Base-by-base conservation (phyloP, 2,113 vertebrate genomes). In the Chionis minor region DNA sequence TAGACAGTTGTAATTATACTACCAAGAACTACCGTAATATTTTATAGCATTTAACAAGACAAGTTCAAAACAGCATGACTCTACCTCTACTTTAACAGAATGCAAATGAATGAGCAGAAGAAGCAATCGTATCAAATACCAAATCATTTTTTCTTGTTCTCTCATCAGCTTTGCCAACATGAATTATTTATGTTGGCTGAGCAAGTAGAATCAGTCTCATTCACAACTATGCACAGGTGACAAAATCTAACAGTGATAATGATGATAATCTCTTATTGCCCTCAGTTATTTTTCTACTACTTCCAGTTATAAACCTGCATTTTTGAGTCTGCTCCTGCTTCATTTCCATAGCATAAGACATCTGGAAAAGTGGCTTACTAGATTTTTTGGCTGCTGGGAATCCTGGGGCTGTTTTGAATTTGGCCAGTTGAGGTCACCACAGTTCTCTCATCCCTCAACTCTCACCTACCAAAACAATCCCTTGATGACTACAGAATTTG, bases 141-240 rank as follows among this genome's bases (percentile, higher is more conserved):
- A 63, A 55, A 88, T 86, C 14, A 81, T 93, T 94, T 87, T 77
- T 51, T 92, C 79, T 81, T 96, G 69, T 92, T 96, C 83, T 49
- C 47, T 86, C 90, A 86, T 90, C 83, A 86, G 51, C 52, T 91
- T 94, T 94, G 58, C 58, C 61, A 92, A 30, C 49, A 96, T 94
- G 75, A 94, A 94, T 96, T 90, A 97, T 95, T 95, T 93, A 96
- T 86, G 42, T 88, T 80, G 73, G 23, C 62, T 91, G 70, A 92
- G 62, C 55, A 62, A 52, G 49, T 73, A 70, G 51, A 95, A 93
- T 78, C 75, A 86, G 67, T 73, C 71, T 93, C 71, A 88, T 90
- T 95, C 90, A 93, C 55, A 83, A 32, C 42, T 71, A 51, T 2
- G 4, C 52, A 52, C 71, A 91, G 78, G 85, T 95, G 88, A 90